Base-by-base conservation (phyloP, 1,140 invertebrate genomes). In the Prorops nasuta region DNA sequence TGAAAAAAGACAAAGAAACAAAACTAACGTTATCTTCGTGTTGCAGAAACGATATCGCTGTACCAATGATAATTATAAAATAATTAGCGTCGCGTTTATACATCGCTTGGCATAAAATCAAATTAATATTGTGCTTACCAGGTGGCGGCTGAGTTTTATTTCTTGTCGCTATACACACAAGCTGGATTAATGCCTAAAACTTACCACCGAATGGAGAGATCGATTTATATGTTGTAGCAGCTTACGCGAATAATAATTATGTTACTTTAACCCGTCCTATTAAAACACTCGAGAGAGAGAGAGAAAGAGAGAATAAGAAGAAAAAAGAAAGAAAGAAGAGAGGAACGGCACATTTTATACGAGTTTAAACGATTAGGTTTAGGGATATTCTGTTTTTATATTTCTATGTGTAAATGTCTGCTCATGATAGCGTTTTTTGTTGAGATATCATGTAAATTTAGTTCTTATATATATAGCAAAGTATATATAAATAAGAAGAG, bases 401-500 rank as follows among this genome's bases (percentile, higher is more conserved):
- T 71, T 68, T 67, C 62, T 68, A 72, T 66, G 58, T 74, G 63
- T 74, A 74, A 74, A 74, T 73, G 69, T 72, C 64, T 69, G 66
- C 68, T 72, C 63, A 57, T 66, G 63, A 66, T 73, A 68, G 60
- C 47, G 59, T 66, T 71, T 72, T 76, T 64, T 76, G 68, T 76
- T 74, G 66, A 74, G 53, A 74, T 72, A 74, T 73, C 68, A 70
- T 72, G 72, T 72, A 74, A 71, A 74, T 73, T 74, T 69, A 71
- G 61, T 63, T 63, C 44, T 54, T 61, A 51, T 62, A 67, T 60
- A 61, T 60, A 66, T 36, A 54, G 34, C 31, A 45, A 49, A 56
- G n/a, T 58, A 64, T 67, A 61, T 6, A 6, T 56, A 54, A 49
- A 61, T 49, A 61, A 60, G 54, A 60, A 67, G 58, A 51, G n/a